Conservation (phyloP, 2,113 vertebrate species). For the Psammodynastes pulverulentus region DNA sequence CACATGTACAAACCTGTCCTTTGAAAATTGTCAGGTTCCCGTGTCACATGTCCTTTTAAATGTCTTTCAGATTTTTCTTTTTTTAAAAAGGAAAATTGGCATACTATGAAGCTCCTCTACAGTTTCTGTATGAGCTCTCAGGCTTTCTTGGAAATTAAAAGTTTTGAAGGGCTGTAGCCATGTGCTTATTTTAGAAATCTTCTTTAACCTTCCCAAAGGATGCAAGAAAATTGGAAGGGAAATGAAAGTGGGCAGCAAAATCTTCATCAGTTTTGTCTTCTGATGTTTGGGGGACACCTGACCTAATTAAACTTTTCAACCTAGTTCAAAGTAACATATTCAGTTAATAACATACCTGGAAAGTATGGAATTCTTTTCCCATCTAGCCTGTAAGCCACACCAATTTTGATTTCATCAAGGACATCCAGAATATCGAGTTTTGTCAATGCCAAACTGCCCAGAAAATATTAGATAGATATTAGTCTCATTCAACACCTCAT, state of each 20-base stretch:
- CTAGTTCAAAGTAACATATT: neutral
- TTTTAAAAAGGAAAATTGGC: neutral
- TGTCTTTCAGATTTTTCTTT: neutral
- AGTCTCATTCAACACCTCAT: slow-evolving; percentile 1
- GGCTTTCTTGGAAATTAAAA: neutral
- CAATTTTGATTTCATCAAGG: slow-evolving; percentile 93
- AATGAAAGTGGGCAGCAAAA: neutral
- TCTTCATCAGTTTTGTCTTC: neutral
- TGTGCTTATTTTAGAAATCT: neutral
- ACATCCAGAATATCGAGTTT: slow-evolving; percentile 96
- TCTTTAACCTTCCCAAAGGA: neutral
- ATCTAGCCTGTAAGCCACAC: slow-evolving; percentile 89
- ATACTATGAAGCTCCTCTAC: neutral
- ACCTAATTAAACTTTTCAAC: neutral
- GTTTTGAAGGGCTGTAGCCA: neutral
- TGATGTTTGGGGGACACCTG: neutral
- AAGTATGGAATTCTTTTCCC: slow-evolving; percentile 95
- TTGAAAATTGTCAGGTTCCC: neutral
- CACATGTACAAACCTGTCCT: neutral
- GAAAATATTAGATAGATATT: slow-evolving; percentile 32
- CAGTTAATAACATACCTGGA: slow-evolving; percentile 77
- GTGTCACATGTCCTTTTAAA: neutral
- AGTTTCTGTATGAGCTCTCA: neutral
- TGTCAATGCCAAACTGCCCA: slow-evolving; percentile 88
- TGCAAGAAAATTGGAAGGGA: neutral